A percentile compares a stretch with the other conserved stretches of the same genome.
Evolutionary conservation across 2,113 vertebrate genomes (phyloP).

Genomic region (Chrysochloris asiatica): DNA sequence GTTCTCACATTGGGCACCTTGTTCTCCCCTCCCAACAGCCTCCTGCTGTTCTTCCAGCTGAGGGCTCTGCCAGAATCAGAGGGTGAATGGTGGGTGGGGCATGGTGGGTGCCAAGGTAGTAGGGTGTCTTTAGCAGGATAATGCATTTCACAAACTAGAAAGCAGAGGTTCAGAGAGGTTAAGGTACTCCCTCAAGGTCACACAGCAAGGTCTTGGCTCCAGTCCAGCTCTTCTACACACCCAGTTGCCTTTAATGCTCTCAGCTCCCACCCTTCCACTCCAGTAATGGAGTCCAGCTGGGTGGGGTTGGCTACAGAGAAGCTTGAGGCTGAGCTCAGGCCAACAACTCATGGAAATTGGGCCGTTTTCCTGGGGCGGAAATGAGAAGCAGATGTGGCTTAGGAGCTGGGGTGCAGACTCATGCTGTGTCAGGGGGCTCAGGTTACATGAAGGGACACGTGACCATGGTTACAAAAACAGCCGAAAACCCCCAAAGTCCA

Average conservation of each 20-base stretch:
- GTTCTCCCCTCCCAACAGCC: not conserved
- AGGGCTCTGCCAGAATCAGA: not conserved
- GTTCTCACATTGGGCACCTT: not conserved
- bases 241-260: not conserved
- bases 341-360: slow-evolving; percentile 83
- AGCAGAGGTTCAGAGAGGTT: slow-evolving; percentile 21
- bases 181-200: not conserved
- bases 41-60: not conserved
- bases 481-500: slow-evolving; percentile 32
- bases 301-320: slow-evolving; percentile 59
- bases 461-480: slow-evolving; percentile 69
- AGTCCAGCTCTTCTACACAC: not conserved
- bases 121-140: not conserved
- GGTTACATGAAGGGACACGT: slow-evolving; percentile 74
- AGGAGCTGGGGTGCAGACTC: slow-evolving; percentile 77
- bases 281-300: slow-evolving; percentile 46
- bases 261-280: not conserved
- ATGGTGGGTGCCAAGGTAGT: not conserved
- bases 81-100: no score
- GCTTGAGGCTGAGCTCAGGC: no score
- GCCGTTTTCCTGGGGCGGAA: slow-evolving; percentile 84
- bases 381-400: slow-evolving; percentile 85
- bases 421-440: slow-evolving; percentile 64
- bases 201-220: not conserved
- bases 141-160: not conserved